Evolutionary conservation across 2,888 invertebrate genomes (phyloP), one percentile per base, ranked within the genome.

Genomic region (Drosophila sordidula): DNA sequence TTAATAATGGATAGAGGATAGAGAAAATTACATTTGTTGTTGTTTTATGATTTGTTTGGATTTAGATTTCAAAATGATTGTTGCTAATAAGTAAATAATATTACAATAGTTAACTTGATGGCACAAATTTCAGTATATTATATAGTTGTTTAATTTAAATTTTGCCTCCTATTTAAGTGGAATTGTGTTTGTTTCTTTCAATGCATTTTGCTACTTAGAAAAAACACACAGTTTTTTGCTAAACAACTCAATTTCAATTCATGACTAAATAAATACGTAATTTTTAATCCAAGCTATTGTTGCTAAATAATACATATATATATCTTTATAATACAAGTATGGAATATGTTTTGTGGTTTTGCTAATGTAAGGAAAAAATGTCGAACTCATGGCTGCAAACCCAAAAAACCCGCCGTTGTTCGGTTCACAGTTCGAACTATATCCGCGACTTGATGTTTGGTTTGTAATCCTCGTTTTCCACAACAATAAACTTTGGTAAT

Each of bases 131-230:
- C 18, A n/a, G 9, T 44, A 44, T 26, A 14, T 58, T 12, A 34
- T 25, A 3, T 50, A 22, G 26, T n/a, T 41, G 18, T 47, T 34
- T 57, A 6, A 16, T 38, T 34, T 26, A 22, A 44, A 51, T 49
- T 8, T 65, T 54, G 47, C 51, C 51, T 59, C 44, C 49, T 54
- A 57, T 55, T 61, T 50, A 44, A 67, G 63, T 32, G 26, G 41
- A 87, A 87, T 81, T 79, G 85, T 83, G 82, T 76, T 78, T 87
- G 67, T 72, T 83, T 79, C 49, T 57, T 72, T 75, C 22, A 68
- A 76, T 71, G 63, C 50, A 71, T 54, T 57, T 61, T 12, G 26
- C 57, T 59, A 52, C 77, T 51, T 45, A 52, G 52, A 46, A 39
- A 58, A 68, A 50, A 52, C 39, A 52, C 58, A 69, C 18, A 42